Base-by-base conservation (phyloP, 1,140 invertebrate genomes). In the Calliopsis andreniformis region DNA sequence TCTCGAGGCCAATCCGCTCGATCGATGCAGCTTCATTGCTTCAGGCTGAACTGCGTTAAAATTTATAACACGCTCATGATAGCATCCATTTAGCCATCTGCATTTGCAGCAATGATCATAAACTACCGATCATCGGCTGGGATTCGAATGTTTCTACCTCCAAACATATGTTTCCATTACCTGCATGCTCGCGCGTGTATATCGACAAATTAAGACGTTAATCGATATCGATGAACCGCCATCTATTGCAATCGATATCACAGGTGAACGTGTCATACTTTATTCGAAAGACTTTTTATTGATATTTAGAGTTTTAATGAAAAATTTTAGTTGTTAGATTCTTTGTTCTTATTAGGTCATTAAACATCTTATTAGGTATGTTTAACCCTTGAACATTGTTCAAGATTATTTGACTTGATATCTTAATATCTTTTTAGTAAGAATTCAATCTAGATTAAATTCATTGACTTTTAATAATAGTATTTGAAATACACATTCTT, bases 121-220 rank as follows among this genome's bases (percentile, higher is more conserved):
- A 62, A 62, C 51, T 69, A 43, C 55, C 68, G 68, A 62, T 71
- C 68, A 62, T 62, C 68, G 30, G 16, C 14, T n/a, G 6, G 39
- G 30, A 71, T 20, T 62, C 30, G 10, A 3, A 10, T 39, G 35
- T 10, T 39, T 39, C 35, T 39, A 10, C 35, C 10, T 39, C 4
- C 4, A 45, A 28, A 39, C 66, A 35, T 71, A 71, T 18, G 30
- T 71, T 71, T 71, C 56, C 56, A 71, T 71, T 71, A 62, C 25
- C 20, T 3, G 16, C 23, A 43, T 49, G 10, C 18, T 14, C 30
- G 28, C 8, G 53, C n/a, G 2, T 23, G 28, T 42, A n/a, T 70
- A 45, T 47, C 25, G 16, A 28, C n/a, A 71, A 71, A 49, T 45
- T 20, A 56, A 35, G n/a, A 30, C 55, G 56, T 71, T 71, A 71